A percentile compares a stretch with the other conserved stretches of the same genome.
Evolutionary conservation across 2,888 invertebrate genomes (phyloP).

Genomic region (Conchocele bisecta): DNA sequence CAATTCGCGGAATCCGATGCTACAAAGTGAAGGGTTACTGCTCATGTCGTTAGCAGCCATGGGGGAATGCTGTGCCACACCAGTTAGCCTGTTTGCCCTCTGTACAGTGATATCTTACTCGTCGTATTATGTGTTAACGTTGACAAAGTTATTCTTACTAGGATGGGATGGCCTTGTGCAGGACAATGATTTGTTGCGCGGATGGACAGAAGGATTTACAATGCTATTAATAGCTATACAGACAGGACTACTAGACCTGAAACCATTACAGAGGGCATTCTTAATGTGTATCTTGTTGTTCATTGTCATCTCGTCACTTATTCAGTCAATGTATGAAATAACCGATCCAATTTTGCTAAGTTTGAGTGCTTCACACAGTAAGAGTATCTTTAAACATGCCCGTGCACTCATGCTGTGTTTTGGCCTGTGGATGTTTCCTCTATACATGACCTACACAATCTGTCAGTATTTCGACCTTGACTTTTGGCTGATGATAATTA

Average conservation of each 20-base stretch:
- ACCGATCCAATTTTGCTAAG: slow-evolving; percentile 84
- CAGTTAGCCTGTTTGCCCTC: slow-evolving; percentile 84
- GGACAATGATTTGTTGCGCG: slow-evolving; percentile 79
- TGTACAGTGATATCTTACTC: slow-evolving; percentile 84
- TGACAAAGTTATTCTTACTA: slow-evolving; percentile 82
- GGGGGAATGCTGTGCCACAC: slow-evolving; percentile 84
- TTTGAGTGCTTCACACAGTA: slow-evolving; percentile 83
- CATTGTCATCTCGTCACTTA: slow-evolving; percentile 85
- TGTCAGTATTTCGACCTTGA: slow-evolving; percentile 83
- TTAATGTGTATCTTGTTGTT: slow-evolving; percentile 85
- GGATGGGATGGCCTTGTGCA: slow-evolving; percentile 79
- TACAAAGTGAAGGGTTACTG: slow-evolving; percentile 81
- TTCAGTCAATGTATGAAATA: slow-evolving; percentile 85
- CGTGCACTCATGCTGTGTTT: slow-evolving; percentile 82
- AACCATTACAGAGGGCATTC: slow-evolving; percentile 84
- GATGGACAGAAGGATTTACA: slow-evolving; percentile 85
- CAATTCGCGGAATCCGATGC: slow-evolving; percentile 71
- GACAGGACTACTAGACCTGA: slow-evolving; percentile 84
- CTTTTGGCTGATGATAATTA: slow-evolving; percentile 84
- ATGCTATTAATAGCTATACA: slow-evolving; percentile 84
- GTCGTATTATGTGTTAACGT: slow-evolving; percentile 82
- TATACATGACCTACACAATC: slow-evolving; percentile 83
- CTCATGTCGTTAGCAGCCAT: slow-evolving; percentile 81
- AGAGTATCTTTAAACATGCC: slow-evolving; percentile 80
- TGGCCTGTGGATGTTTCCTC: slow-evolving; percentile 82